These are phyloP conservation scores for Tachina grossa DNA, from an alignment of 2,888 invertebrate genomes.

Conservation along the genomic window DNA sequence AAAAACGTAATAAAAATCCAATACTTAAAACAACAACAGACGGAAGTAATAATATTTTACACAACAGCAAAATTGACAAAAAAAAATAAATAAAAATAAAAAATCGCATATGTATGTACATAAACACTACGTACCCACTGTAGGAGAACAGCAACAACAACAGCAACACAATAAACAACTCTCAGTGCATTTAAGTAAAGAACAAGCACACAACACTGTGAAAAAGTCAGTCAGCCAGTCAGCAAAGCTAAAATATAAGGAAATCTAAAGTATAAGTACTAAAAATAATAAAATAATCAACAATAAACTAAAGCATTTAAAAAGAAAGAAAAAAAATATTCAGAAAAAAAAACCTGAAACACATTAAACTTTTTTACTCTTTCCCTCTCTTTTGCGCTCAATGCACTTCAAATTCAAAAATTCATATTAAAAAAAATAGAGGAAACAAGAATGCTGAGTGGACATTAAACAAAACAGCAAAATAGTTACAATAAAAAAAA, in stretches of 20 bases:
- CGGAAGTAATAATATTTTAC: constrained; percentile 68
- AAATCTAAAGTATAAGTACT: constrained; percentile 43
- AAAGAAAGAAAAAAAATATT: constrained; percentile 25
- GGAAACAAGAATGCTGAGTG: constrained; percentile 67
- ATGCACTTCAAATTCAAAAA: constrained; percentile 42
- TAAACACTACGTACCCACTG: constrained; percentile 14
- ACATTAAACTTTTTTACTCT: constrained; percentile 45
- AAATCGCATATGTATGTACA: constrained; percentile 13
- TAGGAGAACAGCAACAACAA: constrained; percentile 39
- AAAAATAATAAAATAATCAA: constrained; percentile 52
- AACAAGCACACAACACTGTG: constrained; percentile 26
- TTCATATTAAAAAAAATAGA: constrained; percentile 35
- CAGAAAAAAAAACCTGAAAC: constrained; percentile 26
- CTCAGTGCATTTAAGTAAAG: constrained; percentile 60
- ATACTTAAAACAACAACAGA: constrained; percentile 58
- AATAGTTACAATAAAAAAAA: constrained; percentile 29
- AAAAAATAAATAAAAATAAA: neutral
- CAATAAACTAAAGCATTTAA: constrained; percentile 57
- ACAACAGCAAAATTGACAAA: constrained; percentile 37
- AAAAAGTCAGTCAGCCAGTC: constrained; percentile 11
- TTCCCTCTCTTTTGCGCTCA: constrained; percentile 38
- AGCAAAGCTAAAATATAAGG: constrained; percentile 22
- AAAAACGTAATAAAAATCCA: constrained; percentile 41
- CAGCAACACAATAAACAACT: constrained; percentile 24
- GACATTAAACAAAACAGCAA: constrained; percentile 56